Conservation (phyloP, 2,888 invertebrate species). For the Galerucella nymphaeae region DNA sequence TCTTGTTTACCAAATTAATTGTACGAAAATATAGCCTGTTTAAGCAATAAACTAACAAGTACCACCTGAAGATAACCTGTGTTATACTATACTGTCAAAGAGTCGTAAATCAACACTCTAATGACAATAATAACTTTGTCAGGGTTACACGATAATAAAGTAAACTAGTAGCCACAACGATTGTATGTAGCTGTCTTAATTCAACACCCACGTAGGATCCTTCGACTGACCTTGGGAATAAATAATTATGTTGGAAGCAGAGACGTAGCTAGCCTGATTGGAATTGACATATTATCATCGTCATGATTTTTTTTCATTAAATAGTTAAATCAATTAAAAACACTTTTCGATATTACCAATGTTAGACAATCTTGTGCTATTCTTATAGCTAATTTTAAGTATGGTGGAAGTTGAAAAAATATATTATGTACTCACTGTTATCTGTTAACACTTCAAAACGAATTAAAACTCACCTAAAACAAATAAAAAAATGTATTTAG, state of each 20-base stretch:
- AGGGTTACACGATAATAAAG: conserved; percentile 44
- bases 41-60: background rate
- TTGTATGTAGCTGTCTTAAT: conserved; percentile 33
- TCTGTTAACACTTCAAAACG: too few species aligned
- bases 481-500: too few species aligned
- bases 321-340: too few species aligned
- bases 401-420: too few species aligned
- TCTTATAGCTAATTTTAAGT: too few species aligned
- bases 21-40: background rate
- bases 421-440: too few species aligned
- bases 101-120: conserved; percentile 27
- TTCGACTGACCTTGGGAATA: conserved; percentile 23
- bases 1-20: background rate
- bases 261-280: background rate
- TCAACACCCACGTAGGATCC: conserved; percentile 32
- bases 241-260: conserved; percentile 13
- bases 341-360: too few species aligned
- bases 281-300: too few species aligned
- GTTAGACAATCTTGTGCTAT: too few species aligned
- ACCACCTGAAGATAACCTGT: background rate
- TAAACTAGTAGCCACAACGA: conserved; percentile 44
- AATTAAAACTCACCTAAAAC: too few species aligned
- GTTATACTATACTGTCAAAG: background rate
- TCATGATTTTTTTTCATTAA: too few species aligned
- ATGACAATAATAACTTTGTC: conserved; percentile 36